Evolutionary conservation across 37 sponge, comb jelly and placozoan genomes (phyloP), one percentile per base, ranked within the genome.

Genomic region (Crambe crambe): DNA sequence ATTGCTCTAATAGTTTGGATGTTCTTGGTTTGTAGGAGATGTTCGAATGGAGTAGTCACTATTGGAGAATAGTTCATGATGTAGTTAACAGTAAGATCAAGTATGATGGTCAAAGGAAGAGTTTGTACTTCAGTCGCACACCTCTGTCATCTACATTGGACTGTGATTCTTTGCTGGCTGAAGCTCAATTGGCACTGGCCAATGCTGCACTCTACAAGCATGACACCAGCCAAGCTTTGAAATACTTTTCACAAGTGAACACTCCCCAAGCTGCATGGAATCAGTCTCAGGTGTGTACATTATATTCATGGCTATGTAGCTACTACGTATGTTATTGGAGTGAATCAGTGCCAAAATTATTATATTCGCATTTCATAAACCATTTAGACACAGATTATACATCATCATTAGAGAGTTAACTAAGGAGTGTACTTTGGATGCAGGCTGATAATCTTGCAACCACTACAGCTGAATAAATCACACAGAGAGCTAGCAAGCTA

Each of bases 221-320:
- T 10, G 81, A 87, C 63, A 37, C 73, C 20, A 25, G 25, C 25
- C 36, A 23, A 39, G 95, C 95, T 23, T 39, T 94, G 57, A 30
- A 41, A 3, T 66, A 72, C 64, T 94, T 87, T 43, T 62, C 79
- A 4, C n/a, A 35, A 40, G 78, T 87, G 69, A 76, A 80, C 20
- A 91, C 92, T 27, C 68, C 89, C 5, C 85, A 84, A 25, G 85
- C 89, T 41, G 80, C 82, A 1, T 94, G 75, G 79, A 90, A 90
- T 35, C 73, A 78, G 41, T 79, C 85, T 72, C 82, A 94, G 85
- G 95, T 94, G 67, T 56, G 60, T 39, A 0, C 20, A 1, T 69
- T 17, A n/a, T n/a, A n/a, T n/a, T n/a, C n/a, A n/a, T n/a, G n/a
- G n/a, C n/a, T n/a, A n/a, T n/a, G n/a, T n/a, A n/a, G n/a, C n/a